phyloP scores from a whole-genome alignment of 2,113 vertebrate species.

The Psittacus erithacus region DNA sequence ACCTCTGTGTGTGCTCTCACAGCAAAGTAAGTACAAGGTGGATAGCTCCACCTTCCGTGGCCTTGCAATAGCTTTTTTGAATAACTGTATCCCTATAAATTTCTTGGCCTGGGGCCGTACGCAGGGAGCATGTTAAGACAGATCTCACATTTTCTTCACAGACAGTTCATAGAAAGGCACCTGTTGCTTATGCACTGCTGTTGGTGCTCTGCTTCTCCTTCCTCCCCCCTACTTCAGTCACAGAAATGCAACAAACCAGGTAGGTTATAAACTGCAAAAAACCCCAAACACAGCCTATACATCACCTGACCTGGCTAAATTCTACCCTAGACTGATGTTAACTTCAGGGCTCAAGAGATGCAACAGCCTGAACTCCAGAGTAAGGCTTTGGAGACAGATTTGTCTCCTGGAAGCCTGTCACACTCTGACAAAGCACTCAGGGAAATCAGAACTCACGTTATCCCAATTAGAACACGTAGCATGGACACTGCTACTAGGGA shows the following conservation, averaged over 20 bases:
- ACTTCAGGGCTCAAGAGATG: background rate
- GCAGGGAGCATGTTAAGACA: background rate
- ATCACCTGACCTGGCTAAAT: background rate
- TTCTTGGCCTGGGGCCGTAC: background rate
- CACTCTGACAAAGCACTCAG: accelerated
- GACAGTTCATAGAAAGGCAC: background rate
- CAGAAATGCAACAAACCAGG: background rate
- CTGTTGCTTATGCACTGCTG: background rate
- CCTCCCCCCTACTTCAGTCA: background rate
- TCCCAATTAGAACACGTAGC: accelerated
- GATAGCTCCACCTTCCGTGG: background rate
- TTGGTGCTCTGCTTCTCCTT: background rate
- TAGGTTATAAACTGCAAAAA: background rate
- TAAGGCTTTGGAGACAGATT: background rate
- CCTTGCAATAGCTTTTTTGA: background rate
- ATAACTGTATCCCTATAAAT: background rate
- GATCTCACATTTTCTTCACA: background rate
- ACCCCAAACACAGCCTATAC: background rate
- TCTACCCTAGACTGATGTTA: background rate
- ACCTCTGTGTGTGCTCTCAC: background rate
- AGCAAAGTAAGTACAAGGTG: background rate
- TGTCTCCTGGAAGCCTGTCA: background rate
- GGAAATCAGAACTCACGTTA: background rate
- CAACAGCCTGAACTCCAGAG: background rate
- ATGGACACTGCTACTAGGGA: accelerated